These are phyloP conservation scores for Darevskia nairensis DNA, from an alignment of 2,797 vertebrate species.

Conservation along the genomic window DNA sequence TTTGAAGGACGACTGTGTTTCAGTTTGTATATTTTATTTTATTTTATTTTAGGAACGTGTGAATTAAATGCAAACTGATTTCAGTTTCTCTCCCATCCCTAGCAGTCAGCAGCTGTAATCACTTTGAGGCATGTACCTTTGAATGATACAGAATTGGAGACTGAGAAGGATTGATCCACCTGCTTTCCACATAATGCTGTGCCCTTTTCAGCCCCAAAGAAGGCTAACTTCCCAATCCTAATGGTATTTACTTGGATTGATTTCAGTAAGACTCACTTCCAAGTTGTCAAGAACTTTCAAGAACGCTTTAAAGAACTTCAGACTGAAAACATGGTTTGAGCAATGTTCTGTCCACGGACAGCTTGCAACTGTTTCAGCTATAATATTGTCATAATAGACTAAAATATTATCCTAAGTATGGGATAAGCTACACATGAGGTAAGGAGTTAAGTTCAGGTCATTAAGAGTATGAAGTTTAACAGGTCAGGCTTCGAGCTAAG, in stretches of 20 bases:
- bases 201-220: not conserved
- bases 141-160: not conserved
- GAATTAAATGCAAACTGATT: too few species aligned
- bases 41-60: too few species aligned
- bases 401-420: constrained; percentile 1
- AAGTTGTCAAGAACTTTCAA: not conserved
- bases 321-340: not conserved
- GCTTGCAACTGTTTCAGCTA: not conserved
- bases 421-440: not conserved
- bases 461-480: constrained; percentile 21
- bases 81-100: too few species aligned
- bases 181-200: not conserved
- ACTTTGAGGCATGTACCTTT: not conserved
- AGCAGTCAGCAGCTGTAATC: not conserved
- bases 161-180: not conserved
- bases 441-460: not conserved
- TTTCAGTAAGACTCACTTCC: not conserved
- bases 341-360: not conserved
- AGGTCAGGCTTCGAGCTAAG: not conserved
- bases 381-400: not conserved
- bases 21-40: too few species aligned
- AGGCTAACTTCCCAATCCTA: not conserved
- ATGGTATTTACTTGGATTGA: not conserved
- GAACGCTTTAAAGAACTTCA: not conserved
- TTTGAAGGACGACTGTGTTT: too few species aligned